These are phyloP conservation scores for Propithecus deckenii DNA, from an alignment of 2,797 vertebrate species.

Conservation along the genomic window DNA sequence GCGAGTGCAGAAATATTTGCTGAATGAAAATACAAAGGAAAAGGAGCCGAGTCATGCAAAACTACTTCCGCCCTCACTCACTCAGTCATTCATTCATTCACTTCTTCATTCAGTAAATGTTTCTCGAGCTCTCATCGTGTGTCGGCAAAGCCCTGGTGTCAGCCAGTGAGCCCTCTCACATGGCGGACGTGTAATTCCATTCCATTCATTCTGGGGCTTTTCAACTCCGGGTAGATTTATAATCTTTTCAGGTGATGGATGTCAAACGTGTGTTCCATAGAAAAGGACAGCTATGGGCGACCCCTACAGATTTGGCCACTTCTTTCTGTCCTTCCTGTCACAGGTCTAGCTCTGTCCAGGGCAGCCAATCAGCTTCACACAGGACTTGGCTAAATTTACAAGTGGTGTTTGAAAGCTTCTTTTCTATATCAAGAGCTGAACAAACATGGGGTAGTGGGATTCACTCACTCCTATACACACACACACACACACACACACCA, in stretches of 20 bases:
- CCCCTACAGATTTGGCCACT: background rate
- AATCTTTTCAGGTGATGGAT: slow-evolving; percentile 51
- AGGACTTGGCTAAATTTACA: background rate
- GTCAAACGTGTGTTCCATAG: background rate
- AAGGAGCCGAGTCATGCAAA: background rate
- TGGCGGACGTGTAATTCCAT: background rate
- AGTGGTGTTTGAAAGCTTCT: background rate
- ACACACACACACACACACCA: background rate
- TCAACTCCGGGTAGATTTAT: slow-evolving; percentile 16
- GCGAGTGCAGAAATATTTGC: background rate
- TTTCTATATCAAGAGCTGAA: background rate
- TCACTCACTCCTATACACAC: background rate
- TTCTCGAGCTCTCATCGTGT: background rate
- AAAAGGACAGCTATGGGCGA: background rate
- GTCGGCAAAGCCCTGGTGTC: background rate
- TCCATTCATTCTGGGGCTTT: slow-evolving; percentile 29
- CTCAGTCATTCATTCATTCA: background rate
- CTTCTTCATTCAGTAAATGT: background rate
- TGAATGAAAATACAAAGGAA: background rate
- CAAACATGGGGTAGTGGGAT: background rate
- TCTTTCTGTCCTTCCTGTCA: background rate
- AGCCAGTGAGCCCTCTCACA: background rate
- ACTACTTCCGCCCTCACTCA: background rate
- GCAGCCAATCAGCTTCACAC: background rate
- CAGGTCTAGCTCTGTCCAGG: background rate